Evolutionary conservation across 1,140 invertebrate species (phyloP).

Genomic region (Psilanteris sp.): DNA sequence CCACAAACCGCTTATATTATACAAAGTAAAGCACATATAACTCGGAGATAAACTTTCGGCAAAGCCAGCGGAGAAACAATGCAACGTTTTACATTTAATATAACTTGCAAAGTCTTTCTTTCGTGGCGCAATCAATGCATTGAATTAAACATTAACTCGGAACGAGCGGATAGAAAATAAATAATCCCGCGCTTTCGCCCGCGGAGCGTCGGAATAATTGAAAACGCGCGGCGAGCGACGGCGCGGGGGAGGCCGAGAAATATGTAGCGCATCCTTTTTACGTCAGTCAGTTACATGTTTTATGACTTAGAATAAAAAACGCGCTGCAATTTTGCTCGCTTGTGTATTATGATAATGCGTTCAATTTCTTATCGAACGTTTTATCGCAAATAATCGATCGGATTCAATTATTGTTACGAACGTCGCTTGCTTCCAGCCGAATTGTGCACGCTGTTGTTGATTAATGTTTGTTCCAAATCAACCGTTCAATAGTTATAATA

Average conservation of each 20-base stretch:
- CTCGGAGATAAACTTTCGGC: constrained; percentile 38
- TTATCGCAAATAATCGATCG: neutral
- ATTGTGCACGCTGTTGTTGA: too few relatives aligned
- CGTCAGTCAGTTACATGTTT: constrained; percentile 24
- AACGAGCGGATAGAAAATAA: constrained; percentile 39
- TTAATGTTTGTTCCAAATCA: too few relatives aligned
- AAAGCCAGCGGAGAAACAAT: constrained; percentile 48
- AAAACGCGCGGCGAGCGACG: constrained; percentile 12
- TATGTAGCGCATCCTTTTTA: constrained; percentile 43
- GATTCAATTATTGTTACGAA: too few relatives aligned
- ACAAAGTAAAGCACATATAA: constrained; percentile 44
- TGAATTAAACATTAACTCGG: constrained; percentile 61
- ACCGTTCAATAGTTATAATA: too few relatives aligned
- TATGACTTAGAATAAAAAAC: constrained; percentile 7
- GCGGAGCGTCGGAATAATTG: constrained; percentile 38
- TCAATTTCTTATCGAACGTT: too few relatives aligned
- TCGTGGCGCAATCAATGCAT: constrained; percentile 52
- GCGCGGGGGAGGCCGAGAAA: too few relatives aligned
- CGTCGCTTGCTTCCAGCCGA: too few relatives aligned
- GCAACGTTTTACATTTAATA: constrained; percentile 58
- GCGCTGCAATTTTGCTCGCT: too few relatives aligned
- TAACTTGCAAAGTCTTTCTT: constrained; percentile 51
- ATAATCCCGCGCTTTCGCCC: constrained; percentile 15
- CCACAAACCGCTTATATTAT: constrained; percentile 33
- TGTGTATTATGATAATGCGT: too few relatives aligned